Evolutionary conservation across 2,113 vertebrate genomes (phyloP).

Genomic region (Hippopotamus amphibius): DNA sequence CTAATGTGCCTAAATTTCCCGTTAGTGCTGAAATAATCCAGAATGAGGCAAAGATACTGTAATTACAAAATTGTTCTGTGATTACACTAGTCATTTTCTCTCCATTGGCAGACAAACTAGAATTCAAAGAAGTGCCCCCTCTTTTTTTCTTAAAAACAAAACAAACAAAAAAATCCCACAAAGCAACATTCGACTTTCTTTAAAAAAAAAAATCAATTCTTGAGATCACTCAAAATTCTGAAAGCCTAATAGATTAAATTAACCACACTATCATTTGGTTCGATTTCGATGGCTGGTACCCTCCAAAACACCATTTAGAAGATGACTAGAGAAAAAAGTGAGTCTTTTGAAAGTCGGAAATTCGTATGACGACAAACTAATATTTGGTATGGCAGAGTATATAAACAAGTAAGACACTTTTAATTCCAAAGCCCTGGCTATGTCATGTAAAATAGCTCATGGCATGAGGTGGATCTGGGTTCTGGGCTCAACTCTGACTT

Average conservation of each 20-base stretch:
- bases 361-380: background rate
- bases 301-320: background rate
- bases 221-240: background rate
- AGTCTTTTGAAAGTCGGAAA: background rate
- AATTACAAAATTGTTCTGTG: conserved; percentile 38
- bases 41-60: conserved; percentile 12
- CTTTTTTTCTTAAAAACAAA: background rate
- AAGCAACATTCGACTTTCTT: background rate
- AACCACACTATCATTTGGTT: background rate
- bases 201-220: background rate
- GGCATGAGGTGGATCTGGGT: background rate
- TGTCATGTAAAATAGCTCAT: background rate
- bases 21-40: conserved; percentile 43
- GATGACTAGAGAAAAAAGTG: background rate
- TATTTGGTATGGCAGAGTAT: background rate
- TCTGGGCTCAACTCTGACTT: background rate
- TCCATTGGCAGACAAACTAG: conserved; percentile 16
- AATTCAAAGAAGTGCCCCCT: background rate
- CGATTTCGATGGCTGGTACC: background rate
- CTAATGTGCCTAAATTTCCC: conserved; percentile 6
- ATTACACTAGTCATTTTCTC: conserved; percentile 34
- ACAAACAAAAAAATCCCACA: background rate
- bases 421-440: background rate
- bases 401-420: background rate
- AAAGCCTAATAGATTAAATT: background rate